Evolutionary conservation across 2,797 vertebrate genomes (phyloP).

Genomic region (Oryzias sinensis): DNA sequence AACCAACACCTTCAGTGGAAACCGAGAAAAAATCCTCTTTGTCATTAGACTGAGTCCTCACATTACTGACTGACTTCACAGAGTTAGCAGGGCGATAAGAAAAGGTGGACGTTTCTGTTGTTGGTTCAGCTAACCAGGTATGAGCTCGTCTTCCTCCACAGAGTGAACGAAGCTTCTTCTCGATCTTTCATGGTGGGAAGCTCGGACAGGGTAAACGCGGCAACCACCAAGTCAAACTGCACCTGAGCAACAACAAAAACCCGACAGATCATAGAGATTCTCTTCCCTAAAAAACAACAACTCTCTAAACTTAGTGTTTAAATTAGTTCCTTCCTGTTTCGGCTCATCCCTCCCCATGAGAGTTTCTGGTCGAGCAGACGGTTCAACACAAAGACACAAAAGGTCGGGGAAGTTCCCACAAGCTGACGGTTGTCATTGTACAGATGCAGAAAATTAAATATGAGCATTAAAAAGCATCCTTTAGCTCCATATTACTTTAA

Average conservation of each 20-base stretch:
- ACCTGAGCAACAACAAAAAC: constrained; percentile 66
- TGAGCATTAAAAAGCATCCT: too few relatives aligned
- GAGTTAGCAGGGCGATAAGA: not conserved
- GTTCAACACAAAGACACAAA: too few relatives aligned
- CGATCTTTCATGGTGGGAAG: constrained; percentile 70
- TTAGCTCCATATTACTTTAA: too few relatives aligned
- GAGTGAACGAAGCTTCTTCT: constrained; percentile 67
- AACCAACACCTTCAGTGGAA: constrained; percentile 77
- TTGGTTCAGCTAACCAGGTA: constrained; percentile 77
- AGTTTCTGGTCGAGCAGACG: too few relatives aligned
- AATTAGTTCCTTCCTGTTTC: too few relatives aligned
- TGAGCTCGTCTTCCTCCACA: constrained; percentile 86
- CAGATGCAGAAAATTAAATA: too few relatives aligned
- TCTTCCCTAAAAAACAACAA: too few relatives aligned
- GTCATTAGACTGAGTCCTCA: not conserved
- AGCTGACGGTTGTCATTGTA: too few relatives aligned
- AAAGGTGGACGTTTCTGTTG: not conserved
- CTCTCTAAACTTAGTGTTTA: too few relatives aligned
- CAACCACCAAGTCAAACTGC: constrained; percentile 82
- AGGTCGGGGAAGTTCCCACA: too few relatives aligned
- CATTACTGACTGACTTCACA: not conserved
- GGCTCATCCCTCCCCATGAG: too few relatives aligned
- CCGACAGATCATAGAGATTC: not conserved
- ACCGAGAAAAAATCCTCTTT: not conserved
- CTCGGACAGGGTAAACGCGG: constrained; percentile 86